These are phyloP conservation scores for Pasiphila rectangulata DNA, from an alignment of 2,888 invertebrate genomes.

Conservation along the genomic window DNA sequence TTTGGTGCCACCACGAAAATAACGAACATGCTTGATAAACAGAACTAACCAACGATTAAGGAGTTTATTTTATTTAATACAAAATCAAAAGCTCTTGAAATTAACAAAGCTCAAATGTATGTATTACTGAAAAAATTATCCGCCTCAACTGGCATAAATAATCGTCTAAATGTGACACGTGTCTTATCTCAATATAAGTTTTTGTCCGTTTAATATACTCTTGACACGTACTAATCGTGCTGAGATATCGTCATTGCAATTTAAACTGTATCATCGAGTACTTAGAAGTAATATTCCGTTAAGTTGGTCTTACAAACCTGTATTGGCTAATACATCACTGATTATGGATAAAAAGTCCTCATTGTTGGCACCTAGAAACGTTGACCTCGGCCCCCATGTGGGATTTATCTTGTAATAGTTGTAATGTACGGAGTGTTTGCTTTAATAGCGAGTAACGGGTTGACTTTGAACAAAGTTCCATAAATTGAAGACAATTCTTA, in stretches of 20 bases:
- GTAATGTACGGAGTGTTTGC: background rate
- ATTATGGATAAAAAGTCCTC: constrained; percentile 39
- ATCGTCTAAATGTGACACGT: constrained; percentile 12
- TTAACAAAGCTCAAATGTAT: too few relatives aligned
- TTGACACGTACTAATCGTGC: constrained; percentile 21
- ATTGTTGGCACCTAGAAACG: constrained; percentile 44
- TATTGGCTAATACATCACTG: constrained; percentile 30
- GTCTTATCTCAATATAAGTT: constrained; percentile 22
- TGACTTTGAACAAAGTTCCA: background rate
- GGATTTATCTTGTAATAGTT: constrained; percentile 19
- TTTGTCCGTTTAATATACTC: constrained; percentile 19
- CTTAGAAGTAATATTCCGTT: constrained; percentile 13
- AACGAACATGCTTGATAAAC: too few relatives aligned
- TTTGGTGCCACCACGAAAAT: too few relatives aligned
- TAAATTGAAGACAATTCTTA: too few relatives aligned
- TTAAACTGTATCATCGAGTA: constrained; percentile 14
- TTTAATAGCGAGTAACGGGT: background rate
- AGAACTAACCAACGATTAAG: too few relatives aligned
- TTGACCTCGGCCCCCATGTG: constrained; percentile 37
- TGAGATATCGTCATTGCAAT: constrained; percentile 21
- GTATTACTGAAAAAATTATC: too few relatives aligned
- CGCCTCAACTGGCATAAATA: constrained; percentile 17
- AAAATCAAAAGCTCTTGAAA: too few relatives aligned
- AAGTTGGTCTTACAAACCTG: constrained; percentile 16
- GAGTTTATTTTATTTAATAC: too few relatives aligned